Evolutionary conservation across 2,113 vertebrate species (phyloP), one percentile per base, ranked within the genome.

Genomic region (Rhinolophus sinicus): DNA sequence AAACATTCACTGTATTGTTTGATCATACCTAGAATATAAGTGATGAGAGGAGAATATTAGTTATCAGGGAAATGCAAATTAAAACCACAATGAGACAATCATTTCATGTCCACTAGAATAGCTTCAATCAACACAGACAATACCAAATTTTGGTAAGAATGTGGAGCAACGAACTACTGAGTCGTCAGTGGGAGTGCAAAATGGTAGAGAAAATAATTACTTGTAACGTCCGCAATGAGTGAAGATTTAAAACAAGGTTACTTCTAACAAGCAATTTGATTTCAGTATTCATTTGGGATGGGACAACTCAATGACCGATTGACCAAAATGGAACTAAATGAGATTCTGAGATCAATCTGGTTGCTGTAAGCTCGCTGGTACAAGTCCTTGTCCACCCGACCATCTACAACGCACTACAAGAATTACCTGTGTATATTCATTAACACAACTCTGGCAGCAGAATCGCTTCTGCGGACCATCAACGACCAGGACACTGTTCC

Each of bases 401-500:
- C 30, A 97, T 54, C 77, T 81, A 90, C 75, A 84, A 78, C 11
- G 5, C 40, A 44, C 40, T 44, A 44, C 40, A 44, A 44, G 40
- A 54, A 15, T 64, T 99, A 99, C 99, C 99, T 99, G 99, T 98
- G 99, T 99, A 98, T 99, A 99, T 97, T 99, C 99, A 93, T 98
- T 99, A 98, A 99, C 98, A 97, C 99, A 99, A 98, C 98, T 99
- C 97, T 99, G 99, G 98, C 99, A 99, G 98, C 99, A 99, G 98
- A 99, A 99, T 95, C 99, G 99, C 97, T 99, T 99, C 98, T 99
- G 99, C 97, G 99, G 99, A 78, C 99, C 99, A 38, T 99, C 99
- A 88, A 99, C 97, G 81, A 99, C 98, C 96, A 99, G 98, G 95
- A 99, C 98, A 97, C 99, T 99, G 98, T 99, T 99, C 97, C 99